These are phyloP conservation scores for Ptycholaimellus sp. DNA, from an alignment of 2,888 invertebrate species.

Conservation along the genomic window DNA sequence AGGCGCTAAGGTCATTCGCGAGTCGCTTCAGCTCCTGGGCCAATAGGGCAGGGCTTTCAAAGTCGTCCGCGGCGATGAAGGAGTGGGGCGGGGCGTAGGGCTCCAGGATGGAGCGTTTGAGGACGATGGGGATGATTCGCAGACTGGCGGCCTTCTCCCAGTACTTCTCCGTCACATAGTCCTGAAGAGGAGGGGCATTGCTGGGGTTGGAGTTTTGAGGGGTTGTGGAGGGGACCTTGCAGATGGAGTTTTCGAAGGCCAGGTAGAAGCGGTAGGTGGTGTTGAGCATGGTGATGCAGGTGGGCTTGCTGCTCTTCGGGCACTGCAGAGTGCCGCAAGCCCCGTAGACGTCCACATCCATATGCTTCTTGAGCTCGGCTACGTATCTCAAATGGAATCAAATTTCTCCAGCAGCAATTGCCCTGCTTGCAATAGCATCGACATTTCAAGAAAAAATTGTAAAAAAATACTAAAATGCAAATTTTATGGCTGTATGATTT, in stretches of 20 bases:
- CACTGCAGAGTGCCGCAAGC: constrained; percentile 16
- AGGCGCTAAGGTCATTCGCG: constrained; percentile 27
- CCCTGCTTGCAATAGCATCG: too few relatives aligned
- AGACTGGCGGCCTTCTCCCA: too few relatives aligned
- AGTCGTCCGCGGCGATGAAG: constrained; percentile 32
- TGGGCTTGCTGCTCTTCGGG: constrained; percentile 10
- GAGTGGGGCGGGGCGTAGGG: constrained; percentile 25
- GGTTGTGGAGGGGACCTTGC: constrained; percentile 20
- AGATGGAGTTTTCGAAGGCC: constrained; percentile 19
- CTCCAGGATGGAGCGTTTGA: constrained; percentile 13
- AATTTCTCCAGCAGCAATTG: too few relatives aligned
- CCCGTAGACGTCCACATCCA: constrained; percentile 19
- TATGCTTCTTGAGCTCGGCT: too few relatives aligned
- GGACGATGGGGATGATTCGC: constrained; percentile 4
- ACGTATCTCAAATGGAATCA: too few relatives aligned
- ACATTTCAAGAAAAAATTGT: too few relatives aligned
- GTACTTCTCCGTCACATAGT: too few relatives aligned
- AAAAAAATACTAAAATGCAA: not conserved
- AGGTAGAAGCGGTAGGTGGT: constrained; percentile 11
- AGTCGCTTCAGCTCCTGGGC: constrained; percentile 28
- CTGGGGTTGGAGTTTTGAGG: too few relatives aligned
- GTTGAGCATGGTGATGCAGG: constrained; percentile 17
- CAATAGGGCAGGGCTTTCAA: constrained; percentile 25
- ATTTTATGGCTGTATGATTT: not conserved
- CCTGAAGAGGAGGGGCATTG: too few relatives aligned